Percentiles rank a stretch among this genome's conserved stretches.
Conservation (phyloP, 2,113 vertebrate genomes). For the Rhineura floridana region DNA sequence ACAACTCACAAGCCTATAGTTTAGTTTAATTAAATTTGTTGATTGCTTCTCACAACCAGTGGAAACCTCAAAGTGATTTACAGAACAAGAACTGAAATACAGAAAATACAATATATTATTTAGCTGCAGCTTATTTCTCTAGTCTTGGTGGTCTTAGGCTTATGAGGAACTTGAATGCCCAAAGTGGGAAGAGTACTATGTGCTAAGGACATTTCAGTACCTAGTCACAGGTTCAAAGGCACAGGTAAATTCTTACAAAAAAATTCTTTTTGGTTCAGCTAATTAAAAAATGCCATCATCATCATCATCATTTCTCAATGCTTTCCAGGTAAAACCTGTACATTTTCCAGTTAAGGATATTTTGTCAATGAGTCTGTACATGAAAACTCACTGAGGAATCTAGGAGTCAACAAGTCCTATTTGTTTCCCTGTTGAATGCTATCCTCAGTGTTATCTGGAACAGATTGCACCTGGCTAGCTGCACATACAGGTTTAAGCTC, state of each 20-base stretch:
- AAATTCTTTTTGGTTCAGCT: neutral
- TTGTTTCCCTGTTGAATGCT: neutral
- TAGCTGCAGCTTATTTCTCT: neutral
- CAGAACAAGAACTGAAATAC: neutral
- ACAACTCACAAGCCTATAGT: no score
- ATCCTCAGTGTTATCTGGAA: neutral
- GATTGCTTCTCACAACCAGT: no score
- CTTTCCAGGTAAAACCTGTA: neutral
- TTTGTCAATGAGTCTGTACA: neutral
- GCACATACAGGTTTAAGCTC: neutral
- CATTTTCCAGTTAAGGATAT: neutral
- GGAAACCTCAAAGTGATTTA: no score
- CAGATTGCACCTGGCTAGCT: neutral
- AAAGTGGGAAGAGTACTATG: neutral
- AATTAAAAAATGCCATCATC: neutral
- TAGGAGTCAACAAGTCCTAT: neutral
- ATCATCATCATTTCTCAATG: neutral
- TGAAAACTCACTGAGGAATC: slow-evolving; percentile 11
- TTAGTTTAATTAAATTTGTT: no score
- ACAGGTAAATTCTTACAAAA: neutral
- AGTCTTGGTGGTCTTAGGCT: neutral
- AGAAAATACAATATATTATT: neutral
- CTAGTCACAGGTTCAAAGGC: neutral
- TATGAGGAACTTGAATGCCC: neutral
- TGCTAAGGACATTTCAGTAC: neutral